Conservation (phyloP, 2,888 invertebrate genomes). For the Thereva unica region DNA sequence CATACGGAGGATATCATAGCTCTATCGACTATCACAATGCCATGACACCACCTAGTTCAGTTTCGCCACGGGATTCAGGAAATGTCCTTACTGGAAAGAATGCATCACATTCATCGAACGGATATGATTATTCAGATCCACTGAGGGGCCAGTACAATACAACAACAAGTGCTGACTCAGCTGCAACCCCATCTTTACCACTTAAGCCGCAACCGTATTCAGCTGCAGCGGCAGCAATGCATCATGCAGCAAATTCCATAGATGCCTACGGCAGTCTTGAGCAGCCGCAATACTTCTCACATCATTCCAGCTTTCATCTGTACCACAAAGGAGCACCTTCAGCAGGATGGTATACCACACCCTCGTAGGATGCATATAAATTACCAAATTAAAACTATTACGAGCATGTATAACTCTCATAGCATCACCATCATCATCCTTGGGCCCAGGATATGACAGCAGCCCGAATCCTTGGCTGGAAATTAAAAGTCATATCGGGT, state of each 20-base stretch:
- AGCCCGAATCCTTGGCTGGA: not conserved
- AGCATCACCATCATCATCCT: conserved; percentile 8
- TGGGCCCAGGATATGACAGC: conserved; percentile 11
- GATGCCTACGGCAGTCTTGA: conserved; percentile 65
- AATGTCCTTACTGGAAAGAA: conserved; percentile 60
- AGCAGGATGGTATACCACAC: conserved; percentile 78
- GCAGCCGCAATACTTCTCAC: conserved; percentile 85
- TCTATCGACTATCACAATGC: conserved; percentile 86
- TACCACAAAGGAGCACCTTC: conserved; percentile 76
- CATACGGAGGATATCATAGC: conserved; percentile 65
- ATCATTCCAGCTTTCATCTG: conserved; percentile 81
- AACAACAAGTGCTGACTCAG: conserved; percentile 61
- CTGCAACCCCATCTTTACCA: conserved; percentile 71
- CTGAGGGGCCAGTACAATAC: conserved; percentile 58
- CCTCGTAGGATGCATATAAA: conserved; percentile 64
- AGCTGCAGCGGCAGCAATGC: conserved; percentile 69
- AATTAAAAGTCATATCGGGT: conserved; percentile 40
- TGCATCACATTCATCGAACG: conserved; percentile 49
- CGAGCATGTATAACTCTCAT: conserved; percentile 15
- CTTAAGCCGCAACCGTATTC: conserved; percentile 90
- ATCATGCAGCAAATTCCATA: conserved; percentile 60
- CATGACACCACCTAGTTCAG: conserved; percentile 97
- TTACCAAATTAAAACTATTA: conserved; percentile 42
- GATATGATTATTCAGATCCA: conserved; percentile 70
- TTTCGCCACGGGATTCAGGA: conserved; percentile 87